Conservation (phyloP, 2,888 invertebrate species). For the Epiblema foenella region DNA sequence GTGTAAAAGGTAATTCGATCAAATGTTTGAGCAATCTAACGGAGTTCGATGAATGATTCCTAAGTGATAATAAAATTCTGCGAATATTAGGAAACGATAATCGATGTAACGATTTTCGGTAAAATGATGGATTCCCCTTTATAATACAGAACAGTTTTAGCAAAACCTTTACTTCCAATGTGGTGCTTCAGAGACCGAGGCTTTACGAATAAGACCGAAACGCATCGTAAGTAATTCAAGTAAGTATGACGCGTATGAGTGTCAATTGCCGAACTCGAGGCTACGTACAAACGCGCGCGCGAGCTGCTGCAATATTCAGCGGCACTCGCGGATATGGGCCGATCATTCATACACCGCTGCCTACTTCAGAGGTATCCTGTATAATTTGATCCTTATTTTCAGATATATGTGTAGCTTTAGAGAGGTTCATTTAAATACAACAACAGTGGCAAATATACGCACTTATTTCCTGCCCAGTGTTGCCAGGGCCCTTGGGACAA, state of each 20-base stretch:
- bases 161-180: not conserved
- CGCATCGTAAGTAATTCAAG: not conserved
- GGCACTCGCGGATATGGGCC: conserved; percentile 13
- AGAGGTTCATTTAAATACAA: not conserved
- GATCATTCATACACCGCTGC: not conserved
- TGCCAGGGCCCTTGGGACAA: too few species aligned
- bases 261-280: conserved; percentile 16
- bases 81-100: too few species aligned
- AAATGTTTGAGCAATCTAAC: too few species aligned
- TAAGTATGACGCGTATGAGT: not conserved
- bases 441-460: too few species aligned
- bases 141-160: not conserved
- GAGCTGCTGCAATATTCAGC: conserved; percentile 8
- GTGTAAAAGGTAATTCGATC: too few species aligned
- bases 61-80: too few species aligned
- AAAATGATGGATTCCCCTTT: too few species aligned
- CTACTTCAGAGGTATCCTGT: not conserved
- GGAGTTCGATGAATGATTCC: too few species aligned
- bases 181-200: too few species aligned
- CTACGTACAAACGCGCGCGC: not conserved
- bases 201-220: not conserved
- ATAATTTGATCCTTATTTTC: not conserved
- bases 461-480: too few species aligned
- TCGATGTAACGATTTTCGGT: too few species aligned
- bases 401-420: not conserved